Conservation (phyloP, 2,113 vertebrate species). For the Tamias sibiricus region DNA sequence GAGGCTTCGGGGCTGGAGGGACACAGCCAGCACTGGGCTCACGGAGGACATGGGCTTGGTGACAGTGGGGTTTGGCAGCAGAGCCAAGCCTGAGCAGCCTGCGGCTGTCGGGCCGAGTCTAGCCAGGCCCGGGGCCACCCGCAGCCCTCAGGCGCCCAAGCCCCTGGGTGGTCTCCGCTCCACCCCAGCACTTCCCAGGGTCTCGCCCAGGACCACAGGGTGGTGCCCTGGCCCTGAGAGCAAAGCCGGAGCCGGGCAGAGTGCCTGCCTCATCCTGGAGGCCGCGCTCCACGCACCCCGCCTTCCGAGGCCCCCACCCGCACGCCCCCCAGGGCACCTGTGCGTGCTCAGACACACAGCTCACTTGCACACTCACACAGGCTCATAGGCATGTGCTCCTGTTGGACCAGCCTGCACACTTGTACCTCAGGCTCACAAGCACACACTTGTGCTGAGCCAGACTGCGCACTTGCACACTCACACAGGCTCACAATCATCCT, state of each 20-base stretch:
- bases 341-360: not conserved
- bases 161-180: no score
- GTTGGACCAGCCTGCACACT: no score
- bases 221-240: not conserved
- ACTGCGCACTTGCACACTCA: not conserved
- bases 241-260: no score
- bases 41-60: not conserved
- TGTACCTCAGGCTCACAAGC: no score
- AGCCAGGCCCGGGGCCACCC: no score
- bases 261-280: no score
- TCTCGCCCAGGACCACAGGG: not conserved
- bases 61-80: not conserved
- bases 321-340: not conserved
- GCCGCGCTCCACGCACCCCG: no score
- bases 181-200: not conserved
- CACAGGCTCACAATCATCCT: not conserved
- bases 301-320: not conserved
- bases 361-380: not conserved
- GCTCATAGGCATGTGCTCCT: no score
- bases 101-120: no score
- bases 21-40: accelerated
- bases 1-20: accelerated
- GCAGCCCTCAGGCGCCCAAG: accelerated
- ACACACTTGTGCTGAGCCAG: not conserved
- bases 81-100: no score